These are phyloP conservation scores for Todiramphus chloris DNA, from an alignment of 2,113 vertebrate genomes.

Conservation along the genomic window DNA sequence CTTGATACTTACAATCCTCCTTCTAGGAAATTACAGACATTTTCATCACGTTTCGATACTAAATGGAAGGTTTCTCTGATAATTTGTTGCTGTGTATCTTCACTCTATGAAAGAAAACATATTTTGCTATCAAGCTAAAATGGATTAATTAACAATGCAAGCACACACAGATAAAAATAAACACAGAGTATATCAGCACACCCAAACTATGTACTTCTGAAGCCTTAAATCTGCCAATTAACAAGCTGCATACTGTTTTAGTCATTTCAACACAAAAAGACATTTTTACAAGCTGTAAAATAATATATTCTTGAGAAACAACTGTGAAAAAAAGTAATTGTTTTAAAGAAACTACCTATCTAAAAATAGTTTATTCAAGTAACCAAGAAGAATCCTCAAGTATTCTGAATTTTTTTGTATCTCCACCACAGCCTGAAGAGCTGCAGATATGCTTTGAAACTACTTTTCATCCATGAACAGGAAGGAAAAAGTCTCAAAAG, in stretches of 20 bases:
- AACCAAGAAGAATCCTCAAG: background rate
- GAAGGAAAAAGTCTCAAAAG: background rate
- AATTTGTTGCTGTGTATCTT: slow-evolving; percentile 98
- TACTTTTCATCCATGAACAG: background rate
- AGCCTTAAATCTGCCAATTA: background rate
- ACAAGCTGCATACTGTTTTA: rapidly evolving
- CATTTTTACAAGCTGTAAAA: background rate
- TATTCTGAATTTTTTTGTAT: background rate
- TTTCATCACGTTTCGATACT: slow-evolving; percentile 97
- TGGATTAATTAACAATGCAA: background rate
- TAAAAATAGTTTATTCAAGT: background rate
- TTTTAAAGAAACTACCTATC: background rate
- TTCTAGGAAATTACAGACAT: slow-evolving; percentile 98
- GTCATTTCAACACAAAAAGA: background rate
- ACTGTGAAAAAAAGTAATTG: background rate
- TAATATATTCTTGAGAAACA: background rate
- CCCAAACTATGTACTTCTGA: background rate
- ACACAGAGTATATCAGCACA: background rate
- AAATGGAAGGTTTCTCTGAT: slow-evolving; percentile 99
- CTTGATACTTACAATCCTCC: slow-evolving; percentile 92
- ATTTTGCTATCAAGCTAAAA: background rate
- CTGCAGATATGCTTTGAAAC: background rate
- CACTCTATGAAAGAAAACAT: slow-evolving; percentile 80
- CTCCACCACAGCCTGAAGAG: rapidly evolving
- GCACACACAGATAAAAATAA: background rate